phyloP scores from a whole-genome alignment of 2,113 vertebrate species.

The Ceuthmochares aereus region DNA sequence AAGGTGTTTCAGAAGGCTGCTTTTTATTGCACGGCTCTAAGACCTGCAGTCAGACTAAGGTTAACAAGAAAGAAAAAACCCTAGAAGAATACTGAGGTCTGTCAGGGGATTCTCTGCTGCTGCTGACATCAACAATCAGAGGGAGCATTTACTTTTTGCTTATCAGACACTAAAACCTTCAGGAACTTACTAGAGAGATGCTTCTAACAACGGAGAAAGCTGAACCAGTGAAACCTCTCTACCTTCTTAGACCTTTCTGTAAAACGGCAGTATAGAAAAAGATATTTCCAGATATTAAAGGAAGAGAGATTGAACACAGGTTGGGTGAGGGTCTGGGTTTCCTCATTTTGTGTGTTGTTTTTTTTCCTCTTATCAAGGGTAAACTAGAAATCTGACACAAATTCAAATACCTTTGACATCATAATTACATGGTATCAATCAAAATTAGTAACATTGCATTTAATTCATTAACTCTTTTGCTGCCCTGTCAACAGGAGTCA shows the following conservation, averaged over 20 bases:
- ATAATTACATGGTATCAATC: conserved; percentile 27
- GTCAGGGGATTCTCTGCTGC: neutral
- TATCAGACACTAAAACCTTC: neutral
- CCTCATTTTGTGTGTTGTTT: neutral
- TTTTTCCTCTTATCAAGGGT: neutral
- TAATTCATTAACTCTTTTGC: neutral
- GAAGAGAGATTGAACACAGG: neutral
- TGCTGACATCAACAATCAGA: neutral
- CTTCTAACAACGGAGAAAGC: neutral
- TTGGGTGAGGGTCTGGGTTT: neutral
- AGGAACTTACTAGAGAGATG: neutral
- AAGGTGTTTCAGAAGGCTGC: neutral
- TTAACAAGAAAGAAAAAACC: neutral
- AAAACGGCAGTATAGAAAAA: neutral
- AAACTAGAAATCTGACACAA: neutral
- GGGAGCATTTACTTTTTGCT: neutral
- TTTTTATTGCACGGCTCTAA: neutral
- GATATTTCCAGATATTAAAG: neutral
- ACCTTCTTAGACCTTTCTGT: neutral
- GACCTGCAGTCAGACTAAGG: neutral
- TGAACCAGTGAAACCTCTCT: neutral
- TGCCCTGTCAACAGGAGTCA: neutral
- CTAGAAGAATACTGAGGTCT: neutral
- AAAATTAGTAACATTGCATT: neutral
- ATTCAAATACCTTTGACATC: neutral